Percentiles rank a stretch among this genome's conserved stretches.
Evolutionary conservation across 2,888 invertebrate genomes (phyloP).

Genomic region (Dyspetes luteomarginatus): DNA sequence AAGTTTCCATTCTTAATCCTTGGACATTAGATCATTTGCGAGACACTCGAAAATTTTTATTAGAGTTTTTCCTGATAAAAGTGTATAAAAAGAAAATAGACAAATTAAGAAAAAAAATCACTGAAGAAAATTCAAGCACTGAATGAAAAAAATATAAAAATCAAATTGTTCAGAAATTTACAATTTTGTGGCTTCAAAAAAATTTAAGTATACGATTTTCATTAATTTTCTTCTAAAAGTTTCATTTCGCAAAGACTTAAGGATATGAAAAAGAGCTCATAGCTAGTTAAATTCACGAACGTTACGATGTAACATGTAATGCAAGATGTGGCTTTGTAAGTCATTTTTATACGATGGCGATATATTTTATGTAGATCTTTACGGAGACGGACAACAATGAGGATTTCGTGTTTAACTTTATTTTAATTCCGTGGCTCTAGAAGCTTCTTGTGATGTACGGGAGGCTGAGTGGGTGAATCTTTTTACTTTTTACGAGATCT

Average conservation of each 20-base stretch:
- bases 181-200: too few relatives aligned
- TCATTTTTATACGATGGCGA: neutral
- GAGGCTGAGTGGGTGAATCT: neutral
- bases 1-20: neutral
- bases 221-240: neutral
- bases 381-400: neutral
- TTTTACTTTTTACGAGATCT: conserved; percentile 9
- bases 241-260: too few relatives aligned
- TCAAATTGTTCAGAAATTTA: neutral
- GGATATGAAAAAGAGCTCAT: too few relatives aligned
- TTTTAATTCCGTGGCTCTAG: neutral
- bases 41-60: neutral
- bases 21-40: neutral
- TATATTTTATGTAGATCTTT: neutral
- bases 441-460: neutral
- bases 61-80: neutral
- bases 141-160: neutral
- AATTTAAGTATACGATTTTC: too few relatives aligned
- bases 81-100: neutral
- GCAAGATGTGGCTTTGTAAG: neutral
- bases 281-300: too few relatives aligned
- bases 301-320: too few relatives aligned
- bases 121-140: too few relatives aligned
- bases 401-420: neutral
- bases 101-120: neutral